Conservation (phyloP, 2,797 vertebrate species). For the Danio jaintianensis region DNA sequence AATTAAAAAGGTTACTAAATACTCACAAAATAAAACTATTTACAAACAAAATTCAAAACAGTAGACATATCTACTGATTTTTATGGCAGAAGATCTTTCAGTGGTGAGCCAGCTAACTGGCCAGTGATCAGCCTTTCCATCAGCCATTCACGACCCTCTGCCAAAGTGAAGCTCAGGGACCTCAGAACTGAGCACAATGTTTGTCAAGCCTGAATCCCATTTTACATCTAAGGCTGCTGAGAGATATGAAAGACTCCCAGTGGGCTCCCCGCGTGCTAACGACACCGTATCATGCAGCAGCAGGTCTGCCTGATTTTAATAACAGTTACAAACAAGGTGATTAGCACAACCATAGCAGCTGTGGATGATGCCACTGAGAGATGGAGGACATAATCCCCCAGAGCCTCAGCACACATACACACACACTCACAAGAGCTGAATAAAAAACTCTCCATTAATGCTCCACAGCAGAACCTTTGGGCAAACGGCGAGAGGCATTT, state of each 20-base stretch:
- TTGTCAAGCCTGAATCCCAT: slow-evolving; percentile 29
- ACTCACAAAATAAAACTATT: not conserved
- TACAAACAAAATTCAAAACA: not conserved
- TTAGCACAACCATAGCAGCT: slow-evolving; percentile 52
- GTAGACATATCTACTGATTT: not conserved
- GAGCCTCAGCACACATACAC: slow-evolving; percentile 4
- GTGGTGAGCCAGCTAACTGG: not conserved
- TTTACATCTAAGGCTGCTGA: slow-evolving; percentile 37
- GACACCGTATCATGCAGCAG: slow-evolving; percentile 36
- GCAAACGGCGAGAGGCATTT: slow-evolving; percentile 16
- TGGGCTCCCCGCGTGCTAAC: slow-evolving; percentile 24
- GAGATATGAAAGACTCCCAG: slow-evolving; percentile 47
- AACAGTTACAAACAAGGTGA: slow-evolving; percentile 51
- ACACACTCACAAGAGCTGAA: slow-evolving; percentile 26
- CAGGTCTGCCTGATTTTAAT: slow-evolving; percentile 42
- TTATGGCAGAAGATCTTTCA: not conserved
- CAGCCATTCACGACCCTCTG: slow-evolving; percentile 8
- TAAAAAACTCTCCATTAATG: slow-evolving; percentile 37
- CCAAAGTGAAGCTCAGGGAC: not conserved
- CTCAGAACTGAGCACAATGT: not conserved
- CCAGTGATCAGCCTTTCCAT: slow-evolving; percentile 10
- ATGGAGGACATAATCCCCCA: slow-evolving; percentile 14
- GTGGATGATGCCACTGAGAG: slow-evolving; percentile 26
- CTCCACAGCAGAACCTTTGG: slow-evolving; percentile 12
- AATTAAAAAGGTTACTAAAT: slow-evolving; percentile 9